These are phyloP conservation scores for Nemopilema nomurai DNA, from an alignment of 30 jellyfish, hydroid and myxozoan species.

Conservation along the genomic window DNA sequence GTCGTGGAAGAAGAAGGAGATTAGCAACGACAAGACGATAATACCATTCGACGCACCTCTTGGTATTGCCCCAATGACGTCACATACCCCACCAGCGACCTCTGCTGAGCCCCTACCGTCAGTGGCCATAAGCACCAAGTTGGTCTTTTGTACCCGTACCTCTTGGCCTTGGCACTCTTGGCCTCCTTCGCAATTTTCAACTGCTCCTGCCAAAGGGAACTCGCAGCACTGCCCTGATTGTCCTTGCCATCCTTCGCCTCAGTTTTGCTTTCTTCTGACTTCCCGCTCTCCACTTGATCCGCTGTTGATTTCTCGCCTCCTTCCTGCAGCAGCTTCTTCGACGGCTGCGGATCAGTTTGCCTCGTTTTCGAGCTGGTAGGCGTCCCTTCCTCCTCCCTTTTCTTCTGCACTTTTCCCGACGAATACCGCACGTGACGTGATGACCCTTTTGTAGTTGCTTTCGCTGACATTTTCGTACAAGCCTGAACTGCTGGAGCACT, in stretches of 20 bases:
- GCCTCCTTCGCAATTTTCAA: conserved; percentile 34
- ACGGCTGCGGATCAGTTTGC: conserved; percentile 3
- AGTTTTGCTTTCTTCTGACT: conserved; percentile 1
- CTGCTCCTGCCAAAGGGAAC: conserved; percentile 23
- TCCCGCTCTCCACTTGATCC: conserved; percentile 1
- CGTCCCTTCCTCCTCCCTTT: conserved; percentile 56
- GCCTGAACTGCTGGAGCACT: conserved; percentile 58
- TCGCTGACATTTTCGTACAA: conserved; percentile 39
- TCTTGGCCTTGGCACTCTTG: conserved; percentile 18
- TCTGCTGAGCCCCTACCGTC: conserved; percentile 86
- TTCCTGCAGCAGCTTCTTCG: conserved; percentile 17
- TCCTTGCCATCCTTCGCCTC: conserved; percentile 3
- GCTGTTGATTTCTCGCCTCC: not conserved
- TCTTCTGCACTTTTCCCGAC: conserved; percentile 36
- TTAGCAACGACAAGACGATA: not conserved
- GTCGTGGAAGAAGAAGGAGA: too few relatives aligned
- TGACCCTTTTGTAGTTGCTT: conserved; percentile 37
- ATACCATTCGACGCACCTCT: conserved; percentile 47
- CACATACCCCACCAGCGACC: conserved; percentile 60
- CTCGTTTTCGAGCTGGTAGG: conserved; percentile 7
- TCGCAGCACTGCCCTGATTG: not conserved
- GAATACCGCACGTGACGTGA: conserved; percentile 45
- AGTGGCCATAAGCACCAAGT: conserved; percentile 73
- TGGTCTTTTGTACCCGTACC: conserved; percentile 52
- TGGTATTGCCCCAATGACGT: conserved; percentile 90